Base-by-base conservation (phyloP, 1,140 invertebrate species). In the Drosophila novamexicana region DNA sequence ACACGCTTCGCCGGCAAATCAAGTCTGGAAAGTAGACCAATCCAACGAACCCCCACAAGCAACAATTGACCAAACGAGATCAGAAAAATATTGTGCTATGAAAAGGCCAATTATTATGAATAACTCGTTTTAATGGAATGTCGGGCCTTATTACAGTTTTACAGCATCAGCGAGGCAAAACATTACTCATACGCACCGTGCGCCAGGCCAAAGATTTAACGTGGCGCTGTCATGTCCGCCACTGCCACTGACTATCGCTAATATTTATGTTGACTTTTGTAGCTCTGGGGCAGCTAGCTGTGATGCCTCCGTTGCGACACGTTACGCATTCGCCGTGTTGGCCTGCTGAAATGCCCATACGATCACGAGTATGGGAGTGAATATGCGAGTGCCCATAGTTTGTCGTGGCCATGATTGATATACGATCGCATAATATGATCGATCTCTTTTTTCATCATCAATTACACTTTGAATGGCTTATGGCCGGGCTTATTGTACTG, bases 101-200 rank as follows among this genome's bases (percentile, higher is more conserved):
- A 89, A 89, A 88, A 81, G 77, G 84, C 84, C 84, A 89, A 89
- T 89, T 89, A 89, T 89, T 89, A 89, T 78, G 84, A 89, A 89
- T 75, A 75, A 89, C 84, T 89, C 77, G 85, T 89, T 89, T 89
- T 66, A 65, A 74, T 88, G 83, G 84, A 88, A 88, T 89, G 85
- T 62, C 80, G 76, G 64, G 76, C 57, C 77, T 88, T 88, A 86
- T 89, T 86, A 88, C 80, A 84, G 37, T 53, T 69, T 70, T 70
- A 59, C 66, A 63, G 72, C 59, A 45, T 61, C 49, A 52, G 14
- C 44, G 22, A 53, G 40, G 39, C 72, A 47, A 65, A 80, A 68
- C 77, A 89, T 89, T 89, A 89, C 84, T 89, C 84, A 89, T 89
- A 89, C 84, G 84, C 84, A 89, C 72, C 42, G 71, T 70, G 45